Evolutionary conservation across 2,113 vertebrate genomes (phyloP).

Genomic region (Corapipo altera): DNA sequence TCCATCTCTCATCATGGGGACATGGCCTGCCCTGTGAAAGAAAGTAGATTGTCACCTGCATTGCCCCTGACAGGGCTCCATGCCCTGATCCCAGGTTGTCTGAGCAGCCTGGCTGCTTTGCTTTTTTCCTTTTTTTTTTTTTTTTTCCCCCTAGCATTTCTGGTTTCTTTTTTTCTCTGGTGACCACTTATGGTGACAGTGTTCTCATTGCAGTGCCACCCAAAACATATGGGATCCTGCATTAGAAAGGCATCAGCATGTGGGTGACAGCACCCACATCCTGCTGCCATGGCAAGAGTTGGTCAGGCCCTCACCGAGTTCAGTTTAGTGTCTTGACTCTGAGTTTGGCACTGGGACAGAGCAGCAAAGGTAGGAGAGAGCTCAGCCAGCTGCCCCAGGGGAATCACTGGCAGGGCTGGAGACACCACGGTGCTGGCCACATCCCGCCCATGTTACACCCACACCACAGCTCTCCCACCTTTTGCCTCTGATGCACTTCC

Average conservation of each 20-base stretch:
- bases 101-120: neutral
- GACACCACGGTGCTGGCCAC: neutral
- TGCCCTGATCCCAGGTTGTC: neutral
- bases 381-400: neutral
- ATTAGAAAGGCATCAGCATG: rapidly evolving
- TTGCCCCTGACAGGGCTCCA: neutral
- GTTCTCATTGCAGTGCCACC: neutral
- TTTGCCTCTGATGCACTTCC: neutral
- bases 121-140: neutral
- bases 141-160: neutral
- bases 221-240: neutral
- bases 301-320: neutral
- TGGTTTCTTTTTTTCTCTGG: neutral
- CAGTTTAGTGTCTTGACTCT: neutral
- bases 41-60: neutral
- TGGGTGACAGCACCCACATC: neutral
- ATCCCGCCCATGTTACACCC: rapidly evolving
- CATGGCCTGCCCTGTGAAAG: neutral
- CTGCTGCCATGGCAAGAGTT: neutral
- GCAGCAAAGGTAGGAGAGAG: neutral
- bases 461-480: neutral
- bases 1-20: neutral
- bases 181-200: neutral
- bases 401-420: neutral
- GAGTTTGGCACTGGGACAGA: neutral